Evolutionary conservation across 2,888 invertebrate species (phyloP).

Genomic region (Disparrhopalites patrizii): DNA sequence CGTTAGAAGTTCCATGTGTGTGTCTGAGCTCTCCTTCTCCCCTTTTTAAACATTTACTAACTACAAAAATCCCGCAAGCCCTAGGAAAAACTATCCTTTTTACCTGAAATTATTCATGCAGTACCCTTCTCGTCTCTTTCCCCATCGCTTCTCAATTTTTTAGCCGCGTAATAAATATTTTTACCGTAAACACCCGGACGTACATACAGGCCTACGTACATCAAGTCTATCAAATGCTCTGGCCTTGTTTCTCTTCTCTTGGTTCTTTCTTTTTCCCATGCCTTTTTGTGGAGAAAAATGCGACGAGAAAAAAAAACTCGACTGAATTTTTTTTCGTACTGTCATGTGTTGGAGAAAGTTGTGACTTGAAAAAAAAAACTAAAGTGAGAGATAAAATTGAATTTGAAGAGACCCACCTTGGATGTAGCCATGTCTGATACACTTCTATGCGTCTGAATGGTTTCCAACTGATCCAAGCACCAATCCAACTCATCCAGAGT

Average conservation of each 20-base stretch:
- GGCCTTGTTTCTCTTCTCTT: too few relatives aligned
- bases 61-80: neutral
- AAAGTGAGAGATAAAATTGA: constrained; percentile 15
- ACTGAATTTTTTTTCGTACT: neutral
- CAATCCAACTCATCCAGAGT: constrained; percentile 99
- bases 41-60: too few relatives aligned
- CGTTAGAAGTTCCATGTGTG: neutral
- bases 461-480: constrained; percentile 99
- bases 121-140: neutral
- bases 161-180: neutral
- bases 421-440: constrained; percentile 99
- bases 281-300: too few relatives aligned
- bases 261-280: too few relatives aligned
- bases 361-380: neutral
- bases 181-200: neutral
- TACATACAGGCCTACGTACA: too few relatives aligned
- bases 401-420: constrained; percentile 66
- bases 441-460: constrained; percentile 98
- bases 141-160: neutral
- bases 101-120: neutral
- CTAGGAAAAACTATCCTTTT: neutral
- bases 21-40: neutral
- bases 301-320: too few relatives aligned
- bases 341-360: neutral
- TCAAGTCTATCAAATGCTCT: too few relatives aligned